Conservation (phyloP, 2,888 invertebrate species). For the Sepiola atlantica region DNA sequence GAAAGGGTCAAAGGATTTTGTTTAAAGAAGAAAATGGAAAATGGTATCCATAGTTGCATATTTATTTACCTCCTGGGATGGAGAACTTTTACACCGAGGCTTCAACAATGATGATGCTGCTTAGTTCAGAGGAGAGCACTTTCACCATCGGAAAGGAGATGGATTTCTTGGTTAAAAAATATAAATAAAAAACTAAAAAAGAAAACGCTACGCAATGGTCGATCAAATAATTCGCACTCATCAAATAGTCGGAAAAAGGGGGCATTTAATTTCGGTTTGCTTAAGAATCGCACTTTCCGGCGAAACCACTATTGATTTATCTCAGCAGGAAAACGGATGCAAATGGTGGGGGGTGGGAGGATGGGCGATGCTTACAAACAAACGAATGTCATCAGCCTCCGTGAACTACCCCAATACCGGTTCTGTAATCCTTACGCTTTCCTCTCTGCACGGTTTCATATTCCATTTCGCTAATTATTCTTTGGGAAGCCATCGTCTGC, state of each 20-base stretch:
- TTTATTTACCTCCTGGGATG: not conserved
- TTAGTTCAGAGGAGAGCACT: not conserved
- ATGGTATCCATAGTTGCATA: not conserved
- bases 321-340: not conserved
- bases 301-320: not conserved
- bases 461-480: not conserved
- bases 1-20: no score
- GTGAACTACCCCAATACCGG: not conserved
- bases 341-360: not conserved
- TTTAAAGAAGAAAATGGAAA: not conserved
- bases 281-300: not conserved
- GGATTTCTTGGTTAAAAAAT: not conserved
- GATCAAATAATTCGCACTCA: not conserved
- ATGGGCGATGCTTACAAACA: not conserved
- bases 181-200: no score
- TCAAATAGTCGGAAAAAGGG: not conserved
- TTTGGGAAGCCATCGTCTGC: not conserved
- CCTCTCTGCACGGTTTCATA: not conserved
- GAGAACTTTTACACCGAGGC: not conserved
- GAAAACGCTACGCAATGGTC: not conserved
- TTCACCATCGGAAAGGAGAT: not conserved
- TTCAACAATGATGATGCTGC: not conserved
- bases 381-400: not conserved
- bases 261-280: not conserved
- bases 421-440: not conserved